Evolutionary conservation across 2,888 invertebrate genomes (phyloP).

Genomic region (Nymphalis polychloros): DNA sequence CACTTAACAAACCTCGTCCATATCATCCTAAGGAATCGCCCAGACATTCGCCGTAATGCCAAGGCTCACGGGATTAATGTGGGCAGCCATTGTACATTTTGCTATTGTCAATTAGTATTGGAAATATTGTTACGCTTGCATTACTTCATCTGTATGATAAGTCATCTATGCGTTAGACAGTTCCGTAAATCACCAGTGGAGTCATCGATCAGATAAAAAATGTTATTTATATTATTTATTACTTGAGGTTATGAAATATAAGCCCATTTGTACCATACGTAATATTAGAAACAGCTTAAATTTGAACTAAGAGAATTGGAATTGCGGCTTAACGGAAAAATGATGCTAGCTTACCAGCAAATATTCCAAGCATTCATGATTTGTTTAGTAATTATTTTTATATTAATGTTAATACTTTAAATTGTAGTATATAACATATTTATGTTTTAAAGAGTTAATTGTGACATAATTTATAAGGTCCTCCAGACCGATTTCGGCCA

Average conservation of each 20-base stretch:
- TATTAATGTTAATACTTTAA: too few relatives aligned
- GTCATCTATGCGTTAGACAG: slow-evolving; percentile 32
- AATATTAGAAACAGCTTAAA: slow-evolving; percentile 9
- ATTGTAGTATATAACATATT: too few relatives aligned
- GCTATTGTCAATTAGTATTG: slow-evolving; percentile 65
- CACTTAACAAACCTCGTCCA: slow-evolving; percentile 60
- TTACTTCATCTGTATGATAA: slow-evolving; percentile 40
- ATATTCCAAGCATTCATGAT: too few relatives aligned
- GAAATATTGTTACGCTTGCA: slow-evolving; percentile 53
- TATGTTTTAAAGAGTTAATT: too few relatives aligned
- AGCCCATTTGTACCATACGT: background rate
- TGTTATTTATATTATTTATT: slow-evolving; percentile 26
- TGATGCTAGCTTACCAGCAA: too few relatives aligned
- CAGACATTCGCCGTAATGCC: slow-evolving; percentile 65
- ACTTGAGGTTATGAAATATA: slow-evolving; percentile 24
- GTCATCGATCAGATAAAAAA: slow-evolving; percentile 32
- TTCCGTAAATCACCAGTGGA: slow-evolving; percentile 31
- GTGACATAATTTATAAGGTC: too few relatives aligned
- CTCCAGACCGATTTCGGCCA: too few relatives aligned
- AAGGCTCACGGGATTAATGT: slow-evolving; percentile 65
- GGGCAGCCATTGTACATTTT: slow-evolving; percentile 66
- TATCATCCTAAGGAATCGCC: slow-evolving; percentile 74
- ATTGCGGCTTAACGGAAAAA: too few relatives aligned
- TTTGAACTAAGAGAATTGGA: background rate
- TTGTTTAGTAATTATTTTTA: too few relatives aligned